These are phyloP conservation scores for Syndactyla subalaris DNA, from an alignment of 2,797 vertebrate species.

Conservation along the genomic window DNA sequence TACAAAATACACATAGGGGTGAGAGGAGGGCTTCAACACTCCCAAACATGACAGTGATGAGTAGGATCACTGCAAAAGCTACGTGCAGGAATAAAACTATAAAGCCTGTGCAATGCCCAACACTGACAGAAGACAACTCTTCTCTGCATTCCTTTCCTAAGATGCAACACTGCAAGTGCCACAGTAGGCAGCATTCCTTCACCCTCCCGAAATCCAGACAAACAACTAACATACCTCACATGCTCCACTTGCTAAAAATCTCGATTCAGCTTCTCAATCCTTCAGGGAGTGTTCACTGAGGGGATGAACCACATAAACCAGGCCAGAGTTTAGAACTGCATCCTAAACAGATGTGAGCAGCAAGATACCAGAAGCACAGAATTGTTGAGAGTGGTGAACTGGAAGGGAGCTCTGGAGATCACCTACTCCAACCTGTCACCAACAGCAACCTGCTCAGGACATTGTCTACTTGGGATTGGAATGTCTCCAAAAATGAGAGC, in stretches of 20 bases:
- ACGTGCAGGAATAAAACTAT: neutral
- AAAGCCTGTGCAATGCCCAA: neutral
- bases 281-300: neutral
- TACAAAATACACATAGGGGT: neutral
- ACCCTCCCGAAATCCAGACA: neutral
- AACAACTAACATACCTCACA: neutral
- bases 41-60: neutral
- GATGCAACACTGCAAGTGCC: neutral
- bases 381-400: neutral
- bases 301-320: neutral
- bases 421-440: neutral
- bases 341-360: neutral
- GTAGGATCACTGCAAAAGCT: neutral
- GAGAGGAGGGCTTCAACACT: neutral
- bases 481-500: neutral
- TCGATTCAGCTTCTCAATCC: neutral
- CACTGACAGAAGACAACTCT: neutral
- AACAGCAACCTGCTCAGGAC: neutral
- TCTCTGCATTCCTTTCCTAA: slow-evolving; percentile 14
- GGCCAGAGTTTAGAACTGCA: neutral
- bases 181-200: neutral
- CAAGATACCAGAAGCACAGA: neutral
- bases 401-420: neutral
- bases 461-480: neutral
- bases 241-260: neutral